phyloP scores from a whole-genome alignment of 2,888 invertebrate species.

The Bellardia pandia region DNA sequence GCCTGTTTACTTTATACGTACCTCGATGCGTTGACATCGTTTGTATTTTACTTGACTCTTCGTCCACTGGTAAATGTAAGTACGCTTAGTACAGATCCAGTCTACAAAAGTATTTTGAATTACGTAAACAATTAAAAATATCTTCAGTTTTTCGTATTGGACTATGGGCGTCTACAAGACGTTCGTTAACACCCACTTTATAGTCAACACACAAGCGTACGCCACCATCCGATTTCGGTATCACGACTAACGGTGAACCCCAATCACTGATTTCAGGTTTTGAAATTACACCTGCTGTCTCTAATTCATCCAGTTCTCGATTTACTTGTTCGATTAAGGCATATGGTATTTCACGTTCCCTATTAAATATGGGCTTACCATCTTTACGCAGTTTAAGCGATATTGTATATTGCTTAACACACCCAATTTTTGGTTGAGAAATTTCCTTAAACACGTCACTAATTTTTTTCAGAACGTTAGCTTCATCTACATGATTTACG shows the following conservation, averaged over 20 bases:
- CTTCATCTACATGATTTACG: not conserved
- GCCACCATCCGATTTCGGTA: no score
- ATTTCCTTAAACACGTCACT: constrained; percentile 2
- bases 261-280: constrained; percentile 29
- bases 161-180: constrained; percentile 35
- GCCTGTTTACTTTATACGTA: no score
- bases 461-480: constrained; percentile 16
- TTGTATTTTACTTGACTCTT: constrained; percentile 47
- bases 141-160: constrained; percentile 65
- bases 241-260: no score
- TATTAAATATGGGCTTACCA: constrained; percentile 30
- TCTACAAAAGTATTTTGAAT: constrained; percentile 62
- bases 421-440: constrained; percentile 40
- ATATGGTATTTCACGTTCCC: constrained; percentile 31
- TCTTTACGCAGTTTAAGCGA: constrained; percentile 51
- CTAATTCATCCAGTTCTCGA: constrained; percentile 18
- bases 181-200: constrained; percentile 34
- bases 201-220: no score
- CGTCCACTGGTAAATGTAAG: constrained; percentile 55
- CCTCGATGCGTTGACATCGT: no score
- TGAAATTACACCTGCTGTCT: constrained; percentile 7
- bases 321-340: constrained; percentile 17
- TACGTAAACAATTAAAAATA: constrained; percentile 53
- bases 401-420: constrained; percentile 29
- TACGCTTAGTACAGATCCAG: constrained; percentile 24